Conservation (phyloP, 92 coral and sea anemone species). For the Porites evermanni region DNA sequence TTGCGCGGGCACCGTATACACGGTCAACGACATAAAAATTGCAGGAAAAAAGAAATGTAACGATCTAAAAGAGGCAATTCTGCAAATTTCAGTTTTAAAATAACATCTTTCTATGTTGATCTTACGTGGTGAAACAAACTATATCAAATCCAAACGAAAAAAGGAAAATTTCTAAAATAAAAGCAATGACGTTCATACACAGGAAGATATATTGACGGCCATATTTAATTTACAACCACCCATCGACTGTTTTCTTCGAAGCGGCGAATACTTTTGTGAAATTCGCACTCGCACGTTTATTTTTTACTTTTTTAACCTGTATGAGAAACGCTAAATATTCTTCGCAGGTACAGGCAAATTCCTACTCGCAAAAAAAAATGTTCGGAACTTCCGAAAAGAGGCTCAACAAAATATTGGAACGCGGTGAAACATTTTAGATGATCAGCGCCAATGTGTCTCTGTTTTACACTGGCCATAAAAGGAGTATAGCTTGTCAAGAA, state of each 20-base stretch:
- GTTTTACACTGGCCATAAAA: background rate
- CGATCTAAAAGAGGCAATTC: too few relatives aligned
- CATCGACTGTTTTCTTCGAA: background rate
- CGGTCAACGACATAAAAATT: background rate
- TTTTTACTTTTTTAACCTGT: background rate
- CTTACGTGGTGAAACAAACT: background rate
- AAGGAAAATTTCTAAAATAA: background rate
- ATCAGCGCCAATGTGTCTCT: background rate
- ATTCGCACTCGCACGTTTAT: background rate
- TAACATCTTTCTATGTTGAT: background rate
- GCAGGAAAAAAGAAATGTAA: background rate
- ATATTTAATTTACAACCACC: slow-evolving; percentile 15
- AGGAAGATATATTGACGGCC: slow-evolving; percentile 1
- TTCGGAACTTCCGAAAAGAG: slow-evolving; percentile 32
- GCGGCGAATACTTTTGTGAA: background rate
- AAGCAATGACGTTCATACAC: background rate
- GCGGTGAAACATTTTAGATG: background rate
- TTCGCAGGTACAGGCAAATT: background rate
- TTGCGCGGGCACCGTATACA: too few relatives aligned
- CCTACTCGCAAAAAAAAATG: slow-evolving; percentile 1
- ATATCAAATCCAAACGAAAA: background rate
- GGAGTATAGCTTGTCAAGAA: background rate
- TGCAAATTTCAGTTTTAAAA: background rate
- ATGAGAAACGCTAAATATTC: background rate
- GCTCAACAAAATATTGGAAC: background rate